Conservation (phyloP, 2,888 invertebrate genomes). For the Geophilus truncorum region DNA sequence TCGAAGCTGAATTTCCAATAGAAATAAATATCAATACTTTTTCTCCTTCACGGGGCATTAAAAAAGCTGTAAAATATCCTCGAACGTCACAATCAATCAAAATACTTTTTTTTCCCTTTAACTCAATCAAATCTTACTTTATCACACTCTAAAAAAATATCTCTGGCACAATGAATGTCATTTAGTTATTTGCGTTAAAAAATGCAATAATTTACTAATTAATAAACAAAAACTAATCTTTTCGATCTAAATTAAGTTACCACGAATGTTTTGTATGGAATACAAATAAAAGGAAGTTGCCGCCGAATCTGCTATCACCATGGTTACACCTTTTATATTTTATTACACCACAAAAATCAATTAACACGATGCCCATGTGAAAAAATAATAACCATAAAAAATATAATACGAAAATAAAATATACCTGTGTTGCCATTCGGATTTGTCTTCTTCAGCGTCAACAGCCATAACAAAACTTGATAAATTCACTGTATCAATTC, state of each 20-base stretch:
- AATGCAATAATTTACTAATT: background rate
- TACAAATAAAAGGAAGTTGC: background rate
- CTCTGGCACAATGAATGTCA: no score
- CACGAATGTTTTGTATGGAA: background rate
- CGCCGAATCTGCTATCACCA: background rate
- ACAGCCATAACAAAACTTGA: background rate
- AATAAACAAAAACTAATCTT: no score
- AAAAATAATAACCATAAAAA: background rate
- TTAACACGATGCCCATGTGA: no score
- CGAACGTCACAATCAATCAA: no score
- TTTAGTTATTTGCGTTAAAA: no score
- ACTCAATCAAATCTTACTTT: background rate
- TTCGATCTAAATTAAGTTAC: no score
- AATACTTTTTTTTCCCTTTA: no score
- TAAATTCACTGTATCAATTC: background rate
- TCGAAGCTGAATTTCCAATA: background rate
- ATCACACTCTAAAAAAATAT: no score
- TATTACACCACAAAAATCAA: no score
- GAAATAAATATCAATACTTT: no score
- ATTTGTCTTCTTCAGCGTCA: background rate
- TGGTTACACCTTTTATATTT: background rate
- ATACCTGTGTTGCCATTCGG: background rate
- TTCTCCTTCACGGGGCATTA: no score
- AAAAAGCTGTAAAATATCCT: no score
- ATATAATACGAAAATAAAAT: background rate